Base-by-base conservation (phyloP, 2,113 vertebrate genomes). In the Datnioides undecimradiatus region DNA sequence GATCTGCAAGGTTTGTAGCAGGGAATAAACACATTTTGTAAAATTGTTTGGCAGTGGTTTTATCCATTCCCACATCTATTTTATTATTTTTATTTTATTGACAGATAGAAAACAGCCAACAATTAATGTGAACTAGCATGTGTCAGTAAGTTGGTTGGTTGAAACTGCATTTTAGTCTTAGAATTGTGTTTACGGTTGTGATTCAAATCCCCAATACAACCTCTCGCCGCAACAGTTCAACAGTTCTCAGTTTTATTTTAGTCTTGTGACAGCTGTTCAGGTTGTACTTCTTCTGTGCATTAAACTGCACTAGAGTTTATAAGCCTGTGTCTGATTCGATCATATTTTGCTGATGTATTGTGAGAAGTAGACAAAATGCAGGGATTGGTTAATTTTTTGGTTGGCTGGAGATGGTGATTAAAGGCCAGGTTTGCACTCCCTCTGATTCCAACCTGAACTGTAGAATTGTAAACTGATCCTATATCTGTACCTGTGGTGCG, bases 401-500 rank as follows among this genome's bases (percentile, higher is more conserved):
- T 45, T 41, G 63, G 43, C 38, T 41, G 16, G 27, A 62, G 60
- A 21, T 38, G 1, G 36, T 62, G 29, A 58, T 62, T 58, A 40
- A 57, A 63, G 34, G 19, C 59, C 49, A 59, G 64, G 45, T 63
- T 70, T 52, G 34, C 9, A 2, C 17, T 58, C 54, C 33, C 29
- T 27, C 29, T 0, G 4, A 11, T 49, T 58, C n/a, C 62, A 52
- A 43, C 21, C 40, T 65, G 17, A 60, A 51, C 12, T 54, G 11
- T 55, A 13, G 25, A 70, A 25, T 69, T 57, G 25, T 74, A 51
- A 80, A 82, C 54, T 46, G 34, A 75, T 66, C 49, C 36, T 73
- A 57, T 55, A 76, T 76, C 55, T 71, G 48, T 75, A 59, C 25
- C 55, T 82, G 55, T 76, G 63, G n/a, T 52, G 49, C 31, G 21